Evolutionary conservation across 2,797 vertebrate species (phyloP), one percentile per base, ranked within the genome.

Genomic region (Meda fulgida): DNA sequence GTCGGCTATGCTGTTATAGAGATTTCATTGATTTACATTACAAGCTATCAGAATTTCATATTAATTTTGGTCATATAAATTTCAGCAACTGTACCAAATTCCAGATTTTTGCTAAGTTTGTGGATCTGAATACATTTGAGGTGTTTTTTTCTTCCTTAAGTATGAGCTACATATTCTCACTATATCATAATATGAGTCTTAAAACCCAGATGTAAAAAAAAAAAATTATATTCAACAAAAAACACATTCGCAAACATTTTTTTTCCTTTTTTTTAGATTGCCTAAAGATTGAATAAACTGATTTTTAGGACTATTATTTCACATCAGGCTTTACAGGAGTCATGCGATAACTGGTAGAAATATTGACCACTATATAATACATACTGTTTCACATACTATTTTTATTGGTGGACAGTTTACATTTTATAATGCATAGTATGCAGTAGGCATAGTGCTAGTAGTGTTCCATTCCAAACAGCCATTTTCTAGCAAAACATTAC

Each of bases 401-500:
- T 75, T 14, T 13, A 13, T 31, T 18, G 21, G 16, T 4, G 8
- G 46, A 14, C n/a, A 6, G 14, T 31, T 18, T 21, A 43, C 43
- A 46, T 13, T 46, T 46, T 46, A 13, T 51, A 48, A 31, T 73
- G 4, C 4, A 48, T 48, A 71, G 14, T 75, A 23, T 16, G 31
- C 31, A 58, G 31, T 16, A 43, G 13, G 34, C 14, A 26, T 34
- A 0, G 14, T 18, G n/a, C n/a, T 7, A 65, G 36, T 78, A 46
- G n/a, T n/a, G n/a, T 78, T 29, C 38, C 53, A 75, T 53, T 34
- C 46, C 26, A 53, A 34, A 36, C 31, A 76, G 48, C 10, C 48
- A 53, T 48, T 66, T 72, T 66, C 60, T 81, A 87, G 77, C 76
- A 78, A 18, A 71, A 38, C n/a, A 55, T 21, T 4, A 55, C 21